Evolutionary conservation across 2,113 vertebrate genomes (phyloP).

Genomic region (Trachemys scripta): DNA sequence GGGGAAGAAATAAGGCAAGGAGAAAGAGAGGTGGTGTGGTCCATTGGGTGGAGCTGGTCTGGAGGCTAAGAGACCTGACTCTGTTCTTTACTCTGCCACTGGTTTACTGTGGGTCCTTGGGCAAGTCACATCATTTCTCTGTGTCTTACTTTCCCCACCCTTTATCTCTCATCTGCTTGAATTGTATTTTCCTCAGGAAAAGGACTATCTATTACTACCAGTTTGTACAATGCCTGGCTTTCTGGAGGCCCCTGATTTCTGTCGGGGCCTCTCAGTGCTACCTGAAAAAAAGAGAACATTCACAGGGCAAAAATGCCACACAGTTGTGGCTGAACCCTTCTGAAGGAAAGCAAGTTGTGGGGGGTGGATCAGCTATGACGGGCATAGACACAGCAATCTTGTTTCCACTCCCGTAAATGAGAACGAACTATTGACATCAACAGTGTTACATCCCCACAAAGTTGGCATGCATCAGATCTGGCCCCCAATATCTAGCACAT

Average conservation of each 20-base stretch:
- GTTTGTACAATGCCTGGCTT: not conserved
- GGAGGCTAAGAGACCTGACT: not conserved
- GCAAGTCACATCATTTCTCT: not conserved
- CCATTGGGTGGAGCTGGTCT: not conserved
- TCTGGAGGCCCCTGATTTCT: not conserved
- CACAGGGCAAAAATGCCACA: not conserved
- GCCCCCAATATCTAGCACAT: not conserved
- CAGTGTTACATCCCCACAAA: not conserved
- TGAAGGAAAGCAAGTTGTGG: not conserved
- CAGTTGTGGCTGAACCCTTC: accelerated
- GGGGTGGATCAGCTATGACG: not conserved
- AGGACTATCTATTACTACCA: not conserved
- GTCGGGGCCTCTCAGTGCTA: not conserved
- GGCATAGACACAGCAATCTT: not conserved
- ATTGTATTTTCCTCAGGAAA: not conserved
- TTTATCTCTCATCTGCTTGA: not conserved
- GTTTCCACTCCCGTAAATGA: not conserved
- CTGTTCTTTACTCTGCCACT: not conserved
- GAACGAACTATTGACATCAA: not conserved
- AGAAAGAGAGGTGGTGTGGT: not conserved
- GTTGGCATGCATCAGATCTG: not conserved
- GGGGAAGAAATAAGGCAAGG: not conserved
- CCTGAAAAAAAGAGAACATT: not conserved
- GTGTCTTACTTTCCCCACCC: not conserved
- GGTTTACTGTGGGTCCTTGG: not conserved